A percentile compares a stretch with the other conserved stretches of the same genome.
These are phyloP conservation scores for Pterophyllum scalare DNA, from an alignment of 2,113 vertebrate genomes.

Conservation along the genomic window DNA sequence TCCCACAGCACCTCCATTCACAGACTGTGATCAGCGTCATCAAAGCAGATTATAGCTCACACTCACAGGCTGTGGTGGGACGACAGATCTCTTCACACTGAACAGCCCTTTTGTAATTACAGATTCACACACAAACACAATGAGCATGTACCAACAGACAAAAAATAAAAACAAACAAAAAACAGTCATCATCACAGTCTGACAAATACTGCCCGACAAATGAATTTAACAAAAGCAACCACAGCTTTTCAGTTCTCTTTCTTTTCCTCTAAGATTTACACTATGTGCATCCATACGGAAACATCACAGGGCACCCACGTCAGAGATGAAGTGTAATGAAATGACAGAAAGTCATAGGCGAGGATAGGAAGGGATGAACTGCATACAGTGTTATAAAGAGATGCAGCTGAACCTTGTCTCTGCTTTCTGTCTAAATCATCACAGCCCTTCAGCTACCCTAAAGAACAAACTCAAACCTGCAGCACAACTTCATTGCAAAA, in stretches of 20 bases:
- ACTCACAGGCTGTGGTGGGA: conserved; percentile 58
- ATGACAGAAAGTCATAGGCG: conserved; percentile 53
- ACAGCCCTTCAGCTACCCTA: neutral
- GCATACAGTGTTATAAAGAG: neutral
- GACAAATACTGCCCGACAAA: neutral
- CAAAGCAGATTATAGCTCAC: conserved; percentile 65
- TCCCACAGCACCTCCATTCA: conserved; percentile 67
- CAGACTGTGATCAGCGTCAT: conserved; percentile 68
- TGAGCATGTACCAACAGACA: neutral
- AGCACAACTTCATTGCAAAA: neutral
- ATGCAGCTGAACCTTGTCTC: neutral
- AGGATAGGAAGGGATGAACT: conserved; percentile 8
- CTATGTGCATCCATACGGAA: neutral
- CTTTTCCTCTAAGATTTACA: neutral
- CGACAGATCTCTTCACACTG: conserved; percentile 48
- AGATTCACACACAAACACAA: conserved; percentile 32
- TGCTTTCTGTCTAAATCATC: neutral
- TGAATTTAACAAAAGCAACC: neutral
- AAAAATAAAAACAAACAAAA: neutral
- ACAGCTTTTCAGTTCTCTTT: neutral
- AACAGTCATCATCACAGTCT: neutral
- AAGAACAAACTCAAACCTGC: conserved; percentile 5
- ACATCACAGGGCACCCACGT: conserved; percentile 32
- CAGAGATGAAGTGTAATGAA: conserved; percentile 53
- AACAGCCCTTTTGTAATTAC: conserved; percentile 43